Evolutionary conservation across 2,113 vertebrate genomes (phyloP).

Genomic region (Spheniscus mendiculus): DNA sequence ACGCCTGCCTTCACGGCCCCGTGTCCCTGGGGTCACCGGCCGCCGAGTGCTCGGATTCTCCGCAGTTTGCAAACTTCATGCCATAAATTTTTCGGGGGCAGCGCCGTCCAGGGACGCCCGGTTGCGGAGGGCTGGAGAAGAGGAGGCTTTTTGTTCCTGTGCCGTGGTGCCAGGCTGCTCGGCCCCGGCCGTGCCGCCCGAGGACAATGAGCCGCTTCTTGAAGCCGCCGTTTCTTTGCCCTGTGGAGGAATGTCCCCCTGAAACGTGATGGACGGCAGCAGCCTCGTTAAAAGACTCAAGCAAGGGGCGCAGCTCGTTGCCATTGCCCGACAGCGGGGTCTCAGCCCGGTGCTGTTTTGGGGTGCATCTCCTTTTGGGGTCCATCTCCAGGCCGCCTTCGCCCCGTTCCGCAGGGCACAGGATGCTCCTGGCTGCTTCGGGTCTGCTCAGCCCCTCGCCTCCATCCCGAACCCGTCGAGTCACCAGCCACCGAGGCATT

Average conservation of each 20-base stretch:
- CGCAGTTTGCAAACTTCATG: neutral
- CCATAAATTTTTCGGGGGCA: neutral
- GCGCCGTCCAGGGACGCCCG: neutral
- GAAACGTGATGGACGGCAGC: neutral
- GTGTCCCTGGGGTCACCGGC: neutral
- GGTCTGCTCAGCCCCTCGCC: neutral
- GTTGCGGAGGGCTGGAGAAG: neutral
- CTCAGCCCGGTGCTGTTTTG: fast-evolving
- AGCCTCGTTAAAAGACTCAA: neutral
- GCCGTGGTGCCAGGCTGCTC: neutral
- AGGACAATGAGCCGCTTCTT: constrained; percentile 52
- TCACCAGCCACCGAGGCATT: neutral
- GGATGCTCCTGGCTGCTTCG: neutral
- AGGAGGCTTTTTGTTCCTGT: constrained; percentile 42
- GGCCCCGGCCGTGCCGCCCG: neutral
- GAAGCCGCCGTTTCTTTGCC: neutral
- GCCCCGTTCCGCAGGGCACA: neutral
- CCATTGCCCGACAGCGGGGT: fast-evolving
- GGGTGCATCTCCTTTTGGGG: neutral
- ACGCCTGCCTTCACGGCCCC: neutral
- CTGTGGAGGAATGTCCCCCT: constrained; percentile 25
- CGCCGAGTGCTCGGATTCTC: neutral
- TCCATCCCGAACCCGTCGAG: fast-evolving
- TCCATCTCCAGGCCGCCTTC: neutral
- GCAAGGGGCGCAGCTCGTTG: neutral